phyloP scores from a whole-genome alignment of 30 jellyfish, hydroid and myxozoan genomes.

The Pelagia noctiluca region DNA sequence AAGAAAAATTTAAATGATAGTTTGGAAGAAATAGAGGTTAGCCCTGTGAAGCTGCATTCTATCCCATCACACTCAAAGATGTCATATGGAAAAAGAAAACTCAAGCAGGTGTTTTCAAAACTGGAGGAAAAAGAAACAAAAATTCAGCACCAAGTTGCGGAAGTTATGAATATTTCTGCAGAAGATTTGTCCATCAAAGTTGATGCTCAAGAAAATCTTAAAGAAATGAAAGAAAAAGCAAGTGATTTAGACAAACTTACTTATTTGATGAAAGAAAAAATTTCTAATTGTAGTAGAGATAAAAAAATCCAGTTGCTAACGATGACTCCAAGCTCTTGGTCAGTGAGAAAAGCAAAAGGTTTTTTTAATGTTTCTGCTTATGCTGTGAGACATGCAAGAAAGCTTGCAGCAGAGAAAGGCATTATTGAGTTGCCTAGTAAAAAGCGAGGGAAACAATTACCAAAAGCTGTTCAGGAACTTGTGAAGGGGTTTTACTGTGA shows the following conservation, averaged over 20 bases:
- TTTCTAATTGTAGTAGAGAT: background rate
- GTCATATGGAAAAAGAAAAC: conserved; percentile 17
- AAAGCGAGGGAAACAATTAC: background rate
- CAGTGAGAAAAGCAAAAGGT: background rate
- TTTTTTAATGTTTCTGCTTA: background rate
- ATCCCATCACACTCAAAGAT: background rate
- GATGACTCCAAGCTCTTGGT: background rate
- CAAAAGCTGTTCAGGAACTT: background rate
- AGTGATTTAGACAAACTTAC: conserved; percentile 35
- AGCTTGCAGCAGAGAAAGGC: background rate
- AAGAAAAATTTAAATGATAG: background rate
- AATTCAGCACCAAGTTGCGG: conserved; percentile 14
- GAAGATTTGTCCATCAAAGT: background rate
- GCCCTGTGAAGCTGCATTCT: background rate
- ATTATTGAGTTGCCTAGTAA: background rate
- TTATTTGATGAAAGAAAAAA: conserved; percentile 29
- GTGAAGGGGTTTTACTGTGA: background rate
- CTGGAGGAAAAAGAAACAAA: background rate
- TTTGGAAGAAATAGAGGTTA: background rate
- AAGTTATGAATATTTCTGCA: conserved; percentile 1
- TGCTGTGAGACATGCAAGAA: background rate
- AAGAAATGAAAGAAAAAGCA: conserved; percentile 36
- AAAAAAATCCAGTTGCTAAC: background rate
- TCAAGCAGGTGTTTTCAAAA: no score
- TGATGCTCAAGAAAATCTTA: background rate